Evolutionary conservation across 2,888 invertebrate species (phyloP), one percentile per base, ranked within the genome.

Genomic region (Latrodectus elegans): DNA sequence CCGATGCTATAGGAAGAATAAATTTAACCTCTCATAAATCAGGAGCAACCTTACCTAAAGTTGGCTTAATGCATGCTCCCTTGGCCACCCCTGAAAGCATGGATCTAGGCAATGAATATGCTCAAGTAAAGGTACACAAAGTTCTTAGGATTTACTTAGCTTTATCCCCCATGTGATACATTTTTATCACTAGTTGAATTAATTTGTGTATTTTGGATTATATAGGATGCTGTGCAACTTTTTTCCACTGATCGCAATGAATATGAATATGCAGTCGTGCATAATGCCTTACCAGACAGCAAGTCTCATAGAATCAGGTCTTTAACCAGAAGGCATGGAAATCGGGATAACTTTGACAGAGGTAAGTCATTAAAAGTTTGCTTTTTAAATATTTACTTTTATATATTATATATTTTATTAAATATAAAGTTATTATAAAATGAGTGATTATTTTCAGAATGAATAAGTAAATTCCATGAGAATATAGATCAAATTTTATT

Each of bases 41-140:
- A 15, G 88, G 89, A 79, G 89, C 84, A 67, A 89, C 89, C 17
- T 91, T 93, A 91, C 91, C 92, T 64, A 91, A 91, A 90, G 88
- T 89, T 75, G 89, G 89, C 55, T 77, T 90, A 60, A 71, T 95
- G 90, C 94, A 95, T 92, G 95, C 95, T 89, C 96, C 96, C 89
- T 93, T 96, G 90, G 96, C 95, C 91, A 95, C 94, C 90, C 95
- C 95, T 84, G 96, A 96, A 93, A 94, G 95, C 91, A 95, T 96
- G 91, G 96, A 95, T 92, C 93, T 96, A 90, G 94, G 91, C 15
- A 94, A 94, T 89, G 95, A 95, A 92, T 96, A 96, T 92, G 95
- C 95, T 90, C 95, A 95, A 91, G 94, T 93, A 88, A 92, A 92
- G 92, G 92, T 92, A 89, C 79, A 79, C 17, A 38, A 38, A 15